phyloP scores from a whole-genome alignment of 2,113 vertebrate species.

The Misgurnus mizolepis region DNA sequence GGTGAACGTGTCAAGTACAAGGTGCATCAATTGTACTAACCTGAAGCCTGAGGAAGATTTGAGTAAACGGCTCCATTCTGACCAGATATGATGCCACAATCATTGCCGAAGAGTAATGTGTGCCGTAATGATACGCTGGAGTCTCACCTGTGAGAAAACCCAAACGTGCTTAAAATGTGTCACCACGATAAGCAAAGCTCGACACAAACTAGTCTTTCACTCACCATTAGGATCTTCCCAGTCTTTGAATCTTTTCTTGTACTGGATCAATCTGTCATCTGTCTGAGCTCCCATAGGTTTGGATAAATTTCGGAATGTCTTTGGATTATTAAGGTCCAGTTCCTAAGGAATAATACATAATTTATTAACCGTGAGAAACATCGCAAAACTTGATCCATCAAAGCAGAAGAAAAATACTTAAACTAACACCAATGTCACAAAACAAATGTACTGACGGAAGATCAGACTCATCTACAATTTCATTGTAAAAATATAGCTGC shows the following conservation, averaged over 20 bases:
- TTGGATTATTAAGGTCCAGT: constrained; percentile 91
- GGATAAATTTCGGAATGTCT: constrained; percentile 94
- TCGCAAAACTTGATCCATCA: not conserved
- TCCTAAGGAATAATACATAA: constrained; percentile 77
- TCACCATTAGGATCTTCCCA: constrained; percentile 97
- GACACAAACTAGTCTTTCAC: not conserved
- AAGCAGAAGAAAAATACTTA: not conserved
- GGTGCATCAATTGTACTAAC: constrained; percentile 65
- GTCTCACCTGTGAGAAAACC: constrained; percentile 84
- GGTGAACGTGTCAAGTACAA: not conserved
- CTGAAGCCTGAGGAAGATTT: constrained; percentile 96
- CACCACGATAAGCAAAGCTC: not conserved
- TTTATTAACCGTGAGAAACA: not conserved
- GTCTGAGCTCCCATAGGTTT: constrained; percentile 98
- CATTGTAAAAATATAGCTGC: no score
- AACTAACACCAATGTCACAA: not conserved
- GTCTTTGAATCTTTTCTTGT: constrained; percentile 97
- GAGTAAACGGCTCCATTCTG: constrained; percentile 98
- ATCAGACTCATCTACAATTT: not conserved
- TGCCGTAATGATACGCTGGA: constrained; percentile 97
- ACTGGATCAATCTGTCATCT: constrained; percentile 91
- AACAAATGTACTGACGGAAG: not conserved
- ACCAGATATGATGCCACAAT: constrained; percentile 97
- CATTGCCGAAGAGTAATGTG: constrained; percentile 98
- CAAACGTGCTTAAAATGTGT: not conserved